Evolutionary conservation across 30 jellyfish, hydroid and myxozoan species (phyloP), one percentile per base, ranked within the genome.

Genomic region (Cassiopea andromeda): DNA sequence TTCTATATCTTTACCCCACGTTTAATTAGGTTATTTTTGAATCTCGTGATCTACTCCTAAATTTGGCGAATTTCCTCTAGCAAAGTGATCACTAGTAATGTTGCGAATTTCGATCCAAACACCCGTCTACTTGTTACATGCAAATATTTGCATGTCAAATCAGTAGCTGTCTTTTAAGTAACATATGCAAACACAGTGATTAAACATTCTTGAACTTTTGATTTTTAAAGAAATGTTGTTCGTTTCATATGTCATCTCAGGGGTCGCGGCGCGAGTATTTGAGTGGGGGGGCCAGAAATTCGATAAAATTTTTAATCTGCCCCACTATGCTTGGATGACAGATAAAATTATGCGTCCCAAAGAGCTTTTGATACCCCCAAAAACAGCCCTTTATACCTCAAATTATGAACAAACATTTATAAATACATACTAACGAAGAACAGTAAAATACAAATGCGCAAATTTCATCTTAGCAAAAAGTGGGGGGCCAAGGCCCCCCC

Each of bases 61-160:
- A 70, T 2, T 70, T 2, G 79, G 27, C 57, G 15, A 70, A 14
- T 4, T 27, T 27, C 38, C 38, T 27, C 7, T 70, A 8, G 79
- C 15, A 38, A 77, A 77, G 4, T 49, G 86, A 77, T 77, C 76
- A 81, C 44, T 46, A 73, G 69, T 13, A 69, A 61, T 68, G 80
- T 46, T 54, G 61, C 75, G 59, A 59, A 59, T 80, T 45, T 81
- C 69, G 17, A 68, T 38, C 90, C 1, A 44, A 61, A 66, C 44
- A 54, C 74, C 69, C 80, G 68, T 81, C 59, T 85, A 85, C 93
- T 74, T 57, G 64, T 13, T 38, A 43, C 67, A 18, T 17, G 81
- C 93, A 85, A 85, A 85, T 85, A 85, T 85, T 85, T 46, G 87
- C 16, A 59, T 50, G 46, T 44, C 78, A 73, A 73, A 85, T 85